These are phyloP conservation scores for Platycheirus rosarum DNA, from an alignment of 2,888 invertebrate genomes.

Conservation along the genomic window DNA sequence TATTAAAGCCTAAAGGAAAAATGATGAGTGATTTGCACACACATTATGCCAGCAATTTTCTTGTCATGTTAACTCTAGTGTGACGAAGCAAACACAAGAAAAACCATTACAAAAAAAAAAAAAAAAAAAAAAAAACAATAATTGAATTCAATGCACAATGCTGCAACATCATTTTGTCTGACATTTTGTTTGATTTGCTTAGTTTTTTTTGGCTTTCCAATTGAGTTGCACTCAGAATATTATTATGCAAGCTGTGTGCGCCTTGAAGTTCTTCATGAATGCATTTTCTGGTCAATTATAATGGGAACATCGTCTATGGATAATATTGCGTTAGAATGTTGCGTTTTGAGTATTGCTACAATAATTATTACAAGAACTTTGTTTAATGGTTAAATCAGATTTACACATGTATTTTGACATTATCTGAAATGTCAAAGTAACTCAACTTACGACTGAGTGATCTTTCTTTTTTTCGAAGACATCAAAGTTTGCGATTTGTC, in stretches of 20 bases:
- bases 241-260: conserved; percentile 51
- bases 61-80: conserved; percentile 69
- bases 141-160: conserved; percentile 42
- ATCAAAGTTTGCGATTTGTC: too few species aligned
- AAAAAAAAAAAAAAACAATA: conserved; percentile 32
- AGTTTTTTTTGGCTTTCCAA: conserved; percentile 36
- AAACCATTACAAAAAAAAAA: conserved; percentile 41
- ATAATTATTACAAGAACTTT: too few species aligned
- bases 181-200: conserved; percentile 40
- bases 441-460: too few species aligned
- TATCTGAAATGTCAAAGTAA: too few species aligned
- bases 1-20: not conserved
- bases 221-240: conserved; percentile 49
- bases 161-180: conserved; percentile 53
- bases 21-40: conserved; percentile 61
- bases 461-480: too few species aligned
- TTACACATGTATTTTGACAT: too few species aligned
- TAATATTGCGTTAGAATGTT: conserved; percentile 27
- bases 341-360: too few species aligned
- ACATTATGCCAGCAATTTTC: conserved; percentile 56
- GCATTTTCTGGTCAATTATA: conserved; percentile 54
- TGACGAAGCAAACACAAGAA: conserved; percentile 60
- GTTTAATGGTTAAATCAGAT: too few species aligned
- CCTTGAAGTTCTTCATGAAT: conserved; percentile 66
- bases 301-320: conserved; percentile 22